phyloP scores from a whole-genome alignment of 2,113 vertebrate genomes.

The Panurus biarmicus region DNA sequence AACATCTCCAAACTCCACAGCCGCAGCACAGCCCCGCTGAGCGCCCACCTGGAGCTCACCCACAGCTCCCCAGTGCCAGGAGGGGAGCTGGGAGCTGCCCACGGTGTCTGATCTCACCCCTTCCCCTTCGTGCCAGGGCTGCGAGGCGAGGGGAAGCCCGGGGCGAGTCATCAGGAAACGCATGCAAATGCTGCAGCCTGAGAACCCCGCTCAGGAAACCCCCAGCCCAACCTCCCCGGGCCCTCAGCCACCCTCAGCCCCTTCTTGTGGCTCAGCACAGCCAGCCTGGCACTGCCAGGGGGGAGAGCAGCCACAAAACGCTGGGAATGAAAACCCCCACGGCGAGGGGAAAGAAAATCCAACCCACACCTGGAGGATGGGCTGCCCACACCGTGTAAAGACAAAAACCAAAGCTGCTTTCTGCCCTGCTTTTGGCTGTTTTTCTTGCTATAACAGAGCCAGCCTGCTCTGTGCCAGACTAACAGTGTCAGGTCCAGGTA shows the following conservation, averaged over 20 bases:
- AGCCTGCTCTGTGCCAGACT: background rate
- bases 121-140: background rate
- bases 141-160: conserved; percentile 7
- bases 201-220: conserved; percentile 10
- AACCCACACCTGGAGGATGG: background rate
- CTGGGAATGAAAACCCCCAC: background rate
- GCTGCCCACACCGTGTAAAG: background rate
- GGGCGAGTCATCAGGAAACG: conserved; percentile 14
- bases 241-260: background rate
- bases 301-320: background rate
- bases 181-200: background rate
- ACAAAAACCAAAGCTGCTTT: background rate
- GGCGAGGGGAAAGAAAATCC: accelerated
- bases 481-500: accelerated
- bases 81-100: background rate
- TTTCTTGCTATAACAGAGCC: background rate
- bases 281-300: background rate
- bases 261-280: background rate
- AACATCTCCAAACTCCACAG: too few species aligned
- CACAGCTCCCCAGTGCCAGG: accelerated
- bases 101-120: background rate
- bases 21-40: accelerated
- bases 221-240: background rate
- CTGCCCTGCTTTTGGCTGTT: background rate
- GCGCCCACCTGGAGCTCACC: background rate